Conservation (phyloP, 2,888 invertebrate species). For the Amphipoea lucens region DNA sequence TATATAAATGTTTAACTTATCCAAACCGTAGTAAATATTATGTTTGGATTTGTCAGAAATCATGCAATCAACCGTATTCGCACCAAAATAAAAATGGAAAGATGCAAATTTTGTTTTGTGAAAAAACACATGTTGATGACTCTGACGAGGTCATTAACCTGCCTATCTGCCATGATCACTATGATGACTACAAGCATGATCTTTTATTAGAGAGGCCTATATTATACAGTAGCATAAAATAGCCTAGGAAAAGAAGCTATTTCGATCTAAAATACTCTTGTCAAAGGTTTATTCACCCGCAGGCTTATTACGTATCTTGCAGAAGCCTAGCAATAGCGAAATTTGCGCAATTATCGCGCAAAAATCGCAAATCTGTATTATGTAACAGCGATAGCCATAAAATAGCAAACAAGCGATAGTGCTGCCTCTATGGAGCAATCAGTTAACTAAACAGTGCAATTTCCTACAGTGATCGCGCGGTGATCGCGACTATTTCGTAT, state of each 20-base stretch:
- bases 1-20: constrained; percentile 16
- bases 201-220: constrained; percentile 15
- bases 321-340: too few species aligned
- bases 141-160: constrained; percentile 7
- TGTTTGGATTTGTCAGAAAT: constrained; percentile 33
- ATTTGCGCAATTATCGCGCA: too few species aligned
- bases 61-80: not conserved
- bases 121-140: constrained; percentile 2
- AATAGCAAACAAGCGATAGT: too few species aligned
- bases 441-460: too few species aligned
- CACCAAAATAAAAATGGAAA: not conserved
- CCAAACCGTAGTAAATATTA: constrained; percentile 1
- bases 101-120: constrained; percentile 14
- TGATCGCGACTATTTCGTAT: too few species aligned
- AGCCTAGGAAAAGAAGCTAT: constrained; percentile 28
- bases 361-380: too few species aligned
- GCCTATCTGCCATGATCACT: not conserved
- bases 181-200: not conserved
- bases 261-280: constrained; percentile 16
- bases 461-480: too few species aligned
- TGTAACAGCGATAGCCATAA: too few species aligned
- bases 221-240: constrained; percentile 2
- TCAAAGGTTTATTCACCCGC: constrained; percentile 24
- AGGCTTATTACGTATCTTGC: too few species aligned
- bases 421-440: too few species aligned